These are phyloP conservation scores for Diloba caeruleocephala DNA, from an alignment of 2,888 invertebrate genomes.

Conservation along the genomic window DNA sequence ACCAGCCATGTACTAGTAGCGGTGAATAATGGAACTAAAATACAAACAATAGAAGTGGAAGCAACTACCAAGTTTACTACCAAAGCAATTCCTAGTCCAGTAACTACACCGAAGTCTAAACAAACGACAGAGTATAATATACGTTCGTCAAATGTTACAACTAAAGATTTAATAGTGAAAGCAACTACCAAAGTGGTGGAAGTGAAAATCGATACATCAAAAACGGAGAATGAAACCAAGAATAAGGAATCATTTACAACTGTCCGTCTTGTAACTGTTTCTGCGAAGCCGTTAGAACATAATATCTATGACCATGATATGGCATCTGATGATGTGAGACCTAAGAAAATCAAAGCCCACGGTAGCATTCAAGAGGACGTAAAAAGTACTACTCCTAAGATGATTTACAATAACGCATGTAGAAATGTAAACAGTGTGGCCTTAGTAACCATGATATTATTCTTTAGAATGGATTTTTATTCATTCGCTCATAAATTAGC, in stretches of 20 bases:
- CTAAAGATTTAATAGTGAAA: neutral
- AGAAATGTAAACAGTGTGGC: slow-evolving; percentile 58
- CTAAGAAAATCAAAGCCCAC: slow-evolving; percentile 76
- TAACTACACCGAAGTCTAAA: slow-evolving; percentile 29
- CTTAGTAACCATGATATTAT: slow-evolving; percentile 58
- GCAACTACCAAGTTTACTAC: slow-evolving; percentile 29
- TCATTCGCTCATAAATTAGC: slow-evolving; percentile 55
- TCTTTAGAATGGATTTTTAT: slow-evolving; percentile 65
- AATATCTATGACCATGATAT: slow-evolving; percentile 71
- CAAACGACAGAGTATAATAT: slow-evolving; percentile 19
- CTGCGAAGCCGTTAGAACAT: slow-evolving; percentile 75
- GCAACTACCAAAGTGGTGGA: slow-evolving; percentile 16
- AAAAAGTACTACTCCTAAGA: slow-evolving; percentile 41
- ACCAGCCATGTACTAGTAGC: slow-evolving; percentile 2
- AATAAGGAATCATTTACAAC: slow-evolving; percentile 69
- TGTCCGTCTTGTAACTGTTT: slow-evolving; percentile 78
- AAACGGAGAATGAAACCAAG: slow-evolving; percentile 47
- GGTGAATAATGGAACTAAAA: slow-evolving; percentile 2
- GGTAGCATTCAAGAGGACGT: slow-evolving; percentile 71
- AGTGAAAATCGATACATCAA: slow-evolving; percentile 29
- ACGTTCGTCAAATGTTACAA: slow-evolving; percentile 6
- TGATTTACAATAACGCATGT: slow-evolving; percentile 56
- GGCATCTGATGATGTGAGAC: slow-evolving; percentile 82
- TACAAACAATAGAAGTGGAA: slow-evolving; percentile 13
- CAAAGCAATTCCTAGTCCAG: slow-evolving; percentile 24